Conservation (phyloP, 2,888 invertebrate genomes). For the Ceramica pisi region DNA sequence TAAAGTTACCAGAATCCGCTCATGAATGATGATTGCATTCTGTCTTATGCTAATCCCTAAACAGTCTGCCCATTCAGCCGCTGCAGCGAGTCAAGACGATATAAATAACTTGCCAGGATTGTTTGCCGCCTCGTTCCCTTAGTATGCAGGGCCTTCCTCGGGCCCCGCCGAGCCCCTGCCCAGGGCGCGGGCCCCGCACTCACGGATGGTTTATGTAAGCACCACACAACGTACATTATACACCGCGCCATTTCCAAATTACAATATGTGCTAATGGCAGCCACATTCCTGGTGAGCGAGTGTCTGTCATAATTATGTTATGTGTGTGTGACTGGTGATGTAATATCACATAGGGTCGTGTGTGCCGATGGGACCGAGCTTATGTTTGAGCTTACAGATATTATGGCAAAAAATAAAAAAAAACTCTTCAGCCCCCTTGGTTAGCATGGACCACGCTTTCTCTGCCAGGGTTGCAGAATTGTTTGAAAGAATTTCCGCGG, state of each 20-base stretch:
- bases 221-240: constrained; percentile 28
- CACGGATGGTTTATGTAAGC: constrained; percentile 30
- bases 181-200: background rate
- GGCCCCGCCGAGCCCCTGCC: background rate
- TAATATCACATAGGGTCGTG: background rate
- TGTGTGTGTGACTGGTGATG: background rate
- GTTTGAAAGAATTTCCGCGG: too few species aligned
- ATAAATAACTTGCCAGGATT: constrained; percentile 1
- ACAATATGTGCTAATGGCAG: constrained; percentile 35
- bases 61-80: background rate
- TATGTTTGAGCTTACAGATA: background rate
- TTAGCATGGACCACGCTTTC: too few species aligned
- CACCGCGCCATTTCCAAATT: constrained; percentile 47
- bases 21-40: background rate
- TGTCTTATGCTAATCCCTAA: background rate
- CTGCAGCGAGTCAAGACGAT: constrained; percentile 12
- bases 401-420: background rate
- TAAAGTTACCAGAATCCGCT: background rate
- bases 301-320: background rate
- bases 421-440: background rate
- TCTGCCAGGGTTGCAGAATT: too few species aligned
- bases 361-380: background rate
- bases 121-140: constrained; percentile 16
- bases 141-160: constrained; percentile 38
- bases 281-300: constrained; percentile 26